Evolutionary conservation across 2,888 invertebrate species (phyloP).

Genomic region (Eupithecia subfuscata): DNA sequence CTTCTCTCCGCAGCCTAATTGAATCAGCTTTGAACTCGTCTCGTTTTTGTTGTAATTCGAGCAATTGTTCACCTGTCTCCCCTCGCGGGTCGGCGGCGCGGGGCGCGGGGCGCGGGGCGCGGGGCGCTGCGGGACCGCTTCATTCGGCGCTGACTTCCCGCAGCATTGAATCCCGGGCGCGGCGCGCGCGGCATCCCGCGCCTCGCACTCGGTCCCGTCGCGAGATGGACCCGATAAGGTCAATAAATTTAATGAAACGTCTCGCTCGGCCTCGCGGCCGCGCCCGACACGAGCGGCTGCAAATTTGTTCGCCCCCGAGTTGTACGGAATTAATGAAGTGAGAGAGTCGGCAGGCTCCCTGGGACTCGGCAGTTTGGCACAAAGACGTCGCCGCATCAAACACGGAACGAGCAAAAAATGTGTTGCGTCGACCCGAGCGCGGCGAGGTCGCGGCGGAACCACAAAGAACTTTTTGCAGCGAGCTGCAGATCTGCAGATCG

Average conservation of each 20-base stretch:
- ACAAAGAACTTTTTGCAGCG: slow-evolving; percentile 31
- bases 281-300: slow-evolving; percentile 50
- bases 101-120: neutral
- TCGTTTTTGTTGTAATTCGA: slow-evolving; percentile 62
- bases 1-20: slow-evolving; percentile 45
- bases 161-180: slow-evolving; percentile 49
- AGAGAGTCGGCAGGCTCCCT: slow-evolving; percentile 48
- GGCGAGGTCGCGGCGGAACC: neutral
- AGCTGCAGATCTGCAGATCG: slow-evolving; percentile 21
- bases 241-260: slow-evolving; percentile 82
- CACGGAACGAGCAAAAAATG: slow-evolving; percentile 50
- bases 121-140: slow-evolving; percentile 47
- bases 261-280: slow-evolving; percentile 45
- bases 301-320: slow-evolving; percentile 74
- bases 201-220: slow-evolving; percentile 68
- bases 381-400: slow-evolving; percentile 56
- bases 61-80: slow-evolving; percentile 57
- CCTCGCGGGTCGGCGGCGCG: neutral
- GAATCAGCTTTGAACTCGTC: slow-evolving; percentile 52
- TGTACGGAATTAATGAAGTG: slow-evolving; percentile 73
- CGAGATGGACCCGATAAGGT: slow-evolving; percentile 70
- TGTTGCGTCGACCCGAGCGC: slow-evolving; percentile 19
- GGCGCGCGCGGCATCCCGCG: slow-evolving; percentile 67
- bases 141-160: slow-evolving; percentile 48
- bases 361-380: slow-evolving; percentile 43